Evolutionary conservation across 2,113 vertebrate species (phyloP).

Genomic region (Ceyx melanurus): DNA sequence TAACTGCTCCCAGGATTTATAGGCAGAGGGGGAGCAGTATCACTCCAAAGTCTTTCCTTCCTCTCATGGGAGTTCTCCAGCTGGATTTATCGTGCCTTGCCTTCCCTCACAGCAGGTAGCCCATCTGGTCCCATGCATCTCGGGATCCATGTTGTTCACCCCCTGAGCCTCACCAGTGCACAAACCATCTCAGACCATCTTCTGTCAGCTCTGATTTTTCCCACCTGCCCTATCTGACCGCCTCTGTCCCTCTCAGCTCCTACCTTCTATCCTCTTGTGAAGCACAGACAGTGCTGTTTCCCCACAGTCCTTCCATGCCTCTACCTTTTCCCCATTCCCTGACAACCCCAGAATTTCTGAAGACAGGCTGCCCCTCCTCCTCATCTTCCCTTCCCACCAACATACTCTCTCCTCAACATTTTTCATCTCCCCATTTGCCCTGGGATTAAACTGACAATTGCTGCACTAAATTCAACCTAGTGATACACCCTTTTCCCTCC

Average conservation of each 20-base stretch:
- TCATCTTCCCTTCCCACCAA: neutral
- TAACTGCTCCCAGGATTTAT: neutral
- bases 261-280: neutral
- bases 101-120: neutral
- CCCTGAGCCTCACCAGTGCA: neutral
- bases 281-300: neutral
- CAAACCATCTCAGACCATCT: neutral
- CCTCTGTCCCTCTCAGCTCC: neutral
- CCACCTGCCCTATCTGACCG: neutral
- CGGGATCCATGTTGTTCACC: accelerated
- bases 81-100: neutral
- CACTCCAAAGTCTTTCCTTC: neutral
- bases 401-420: neutral
- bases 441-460: neutral
- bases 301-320: neutral
- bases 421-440: neutral
- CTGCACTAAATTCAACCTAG: neutral
- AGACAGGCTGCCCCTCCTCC: neutral
- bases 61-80: accelerated
- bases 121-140: no score
- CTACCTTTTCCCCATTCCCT: neutral
- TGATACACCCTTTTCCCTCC: conserved; percentile 18
- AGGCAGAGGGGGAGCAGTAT: neutral
- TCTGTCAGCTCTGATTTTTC: neutral
- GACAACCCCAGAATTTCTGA: neutral